Conservation (phyloP, 2,888 invertebrate species). For the Dermolepida albohirtum region DNA sequence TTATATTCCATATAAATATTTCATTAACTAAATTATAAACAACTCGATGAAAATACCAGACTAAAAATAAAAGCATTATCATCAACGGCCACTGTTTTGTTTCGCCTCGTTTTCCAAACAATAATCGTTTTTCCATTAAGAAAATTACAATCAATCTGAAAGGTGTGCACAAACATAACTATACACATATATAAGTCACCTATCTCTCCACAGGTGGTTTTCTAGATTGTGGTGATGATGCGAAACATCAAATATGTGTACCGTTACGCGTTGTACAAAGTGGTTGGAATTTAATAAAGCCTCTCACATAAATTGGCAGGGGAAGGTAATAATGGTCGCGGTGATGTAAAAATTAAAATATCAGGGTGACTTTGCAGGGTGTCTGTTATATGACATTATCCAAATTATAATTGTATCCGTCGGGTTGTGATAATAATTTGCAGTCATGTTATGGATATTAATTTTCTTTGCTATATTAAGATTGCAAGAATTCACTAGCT, state of each 20-base stretch:
- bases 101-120: background rate
- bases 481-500: too few relatives aligned
- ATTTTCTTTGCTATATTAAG: too few relatives aligned
- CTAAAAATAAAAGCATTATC: background rate
- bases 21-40: too few relatives aligned
- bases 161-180: slow-evolving; percentile 9
- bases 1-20: too few relatives aligned
- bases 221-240: slow-evolving; percentile 1
- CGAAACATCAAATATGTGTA: background rate
- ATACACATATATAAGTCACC: background rate
- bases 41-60: too few relatives aligned
- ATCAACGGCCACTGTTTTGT: background rate
- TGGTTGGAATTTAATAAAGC: slow-evolving; percentile 16
- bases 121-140: slow-evolving; percentile 18
- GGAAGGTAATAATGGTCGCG: background rate
- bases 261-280: background rate
- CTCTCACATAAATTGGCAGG: slow-evolving; percentile 7
- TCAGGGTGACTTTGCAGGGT: background rate
- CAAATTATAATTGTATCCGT: too few relatives aligned
- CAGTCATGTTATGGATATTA: too few relatives aligned
- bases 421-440: too few relatives aligned
- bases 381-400: too few relatives aligned
- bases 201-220: slow-evolving; percentile 15
- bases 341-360: slow-evolving; percentile 2
- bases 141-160: slow-evolving; percentile 22